Evolutionary conservation across 2,888 invertebrate species (phyloP), one percentile per base, ranked within the genome.

Genomic region (Deroplatys truncata): DNA sequence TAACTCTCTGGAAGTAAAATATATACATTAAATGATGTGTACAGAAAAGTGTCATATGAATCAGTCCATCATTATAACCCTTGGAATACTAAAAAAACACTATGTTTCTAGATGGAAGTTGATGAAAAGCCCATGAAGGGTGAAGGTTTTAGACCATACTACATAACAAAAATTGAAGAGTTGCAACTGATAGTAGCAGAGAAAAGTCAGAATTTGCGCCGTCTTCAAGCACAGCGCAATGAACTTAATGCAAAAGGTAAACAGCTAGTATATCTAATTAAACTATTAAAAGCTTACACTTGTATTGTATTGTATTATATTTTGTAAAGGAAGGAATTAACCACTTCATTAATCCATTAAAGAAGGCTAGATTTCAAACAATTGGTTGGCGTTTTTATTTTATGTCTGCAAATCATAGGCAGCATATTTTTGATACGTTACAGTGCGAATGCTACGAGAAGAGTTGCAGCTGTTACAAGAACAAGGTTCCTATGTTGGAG

Each of bases 401-500:
- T 82, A 4, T 2, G 25, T 82, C 82, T 82, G 82, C 20, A 82
- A 28, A 83, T 83, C 83, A 25, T n/a, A 9, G 8, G 83, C 8
- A 9, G 83, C 9, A 43, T 7, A 43, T 13, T 43, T 43, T 43
- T 43, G 10, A n/a, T 31, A 35, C 56, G 2, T 88, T 89, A 20
- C 92, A 98, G 99, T 99, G 85, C 97, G 99, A 72, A 98, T 99
- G 98, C 94, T 99, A 90, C 96, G 99, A 15, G 99, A 99, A 93
- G 99, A 99, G 93, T 94, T 99, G 0, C 99, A 99, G 94, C 95
- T 99, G 43, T 95, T 99, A 20, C 95, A 96, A 92, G 99, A 99
- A 93, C 99, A 99, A 93, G 99, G 99, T 25, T 99, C 99, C 28
- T 99, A 99, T 94, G 99, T 99, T 4, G 99, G 99, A 16, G 99